Evolutionary conservation across 2,888 invertebrate genomes (phyloP), one percentile per base, ranked within the genome.

Genomic region (Parapristionchus giblindavisi): DNA sequence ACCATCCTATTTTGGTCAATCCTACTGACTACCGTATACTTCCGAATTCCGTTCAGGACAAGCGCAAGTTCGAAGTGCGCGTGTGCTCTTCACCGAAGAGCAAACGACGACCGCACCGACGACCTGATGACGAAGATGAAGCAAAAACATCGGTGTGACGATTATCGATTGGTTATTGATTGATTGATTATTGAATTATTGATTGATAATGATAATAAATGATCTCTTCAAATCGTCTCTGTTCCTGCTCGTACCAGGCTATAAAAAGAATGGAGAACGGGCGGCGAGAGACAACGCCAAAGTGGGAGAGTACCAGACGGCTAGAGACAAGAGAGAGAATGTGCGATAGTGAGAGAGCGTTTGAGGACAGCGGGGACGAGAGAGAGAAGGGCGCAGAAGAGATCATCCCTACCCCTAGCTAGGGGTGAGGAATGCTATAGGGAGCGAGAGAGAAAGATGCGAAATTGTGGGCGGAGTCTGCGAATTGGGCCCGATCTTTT

Each of bases 11-110:
- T 14, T 11, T 48, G 48, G 11, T 48, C 48, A 27, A 4, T 29
- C 34, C 21, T 4, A 32, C 27, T 24, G 3, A 4, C 4, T 43
- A 43, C 43, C 43, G 40, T 65, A 65, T 34, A 21, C 32, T 1
- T 3, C 14, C 4, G n/a, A 2, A 2, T 32, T 48, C 68, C 17
- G 27, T 43, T 2, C 61, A 73, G 73, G 73, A 73, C 24, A 29
- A 60, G 32, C 60, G 73, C 29, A 60, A 73, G 61, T 73, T 73
- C 73, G 73, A 73, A 27, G 60, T 73, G 43, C 73, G 38, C 60
- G 73, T 73, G 32, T 60, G 60, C 36, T 48, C 73, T 1, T 73
- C 73, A 14, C 73, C 73, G 8, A 73, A 73, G 21, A 29, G 40
- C 29, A 38, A 32, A 34, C 54, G 71, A 56, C 36, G 36, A 6